Evolutionary conservation across 2,888 invertebrate species (phyloP), one percentile per base, ranked within the genome.

Genomic region (Antheraea yamamai): DNA sequence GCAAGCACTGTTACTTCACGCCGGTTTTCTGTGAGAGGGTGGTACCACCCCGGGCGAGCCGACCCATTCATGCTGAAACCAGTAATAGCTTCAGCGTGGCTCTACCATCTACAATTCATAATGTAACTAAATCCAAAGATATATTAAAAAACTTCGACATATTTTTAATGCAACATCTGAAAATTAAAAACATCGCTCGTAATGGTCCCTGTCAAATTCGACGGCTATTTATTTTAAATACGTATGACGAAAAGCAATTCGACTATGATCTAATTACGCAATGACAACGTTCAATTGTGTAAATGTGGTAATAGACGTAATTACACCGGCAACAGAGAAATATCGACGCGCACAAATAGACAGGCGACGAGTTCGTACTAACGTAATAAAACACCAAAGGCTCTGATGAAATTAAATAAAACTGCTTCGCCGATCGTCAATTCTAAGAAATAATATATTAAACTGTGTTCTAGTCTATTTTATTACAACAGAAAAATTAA

Each of bases 161-260:
- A 64, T 12, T 66, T 30, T 66, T 66, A 66, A 30, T 16, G 2
- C 14, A 66, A 66, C 16, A 66, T 66, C 30, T 30, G 4, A 26
- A 66, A 30, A 14, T 30, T 66, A 12, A 66, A 66, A 30, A 66
- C 30, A 66, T 30, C 16, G 1, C 64, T 66, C 30, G 30, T 30
- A 61, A 61, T 23, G 18, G 4, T n/a, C 16, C 6, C 6, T 66
- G 64, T 66, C 16, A 86, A 86, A 85, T 88, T 83, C 83, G 82
- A 83, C 82, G 81, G 85, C 85, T 87, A 87, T 91, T 89, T 84
- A 83, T 82, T 81, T 26, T 66, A 66, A 87, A 87, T 87, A 84
- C 84, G 89, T 88, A 89, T 92, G 91, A 91, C 90, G 92, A 93
- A 92, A 93, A 91, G 87, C 89, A 91, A 92, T 92, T 92, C 89